These are phyloP conservation scores for Drosophila virilis DNA, from an alignment of 1,140 invertebrate species.

Conservation along the genomic window DNA sequence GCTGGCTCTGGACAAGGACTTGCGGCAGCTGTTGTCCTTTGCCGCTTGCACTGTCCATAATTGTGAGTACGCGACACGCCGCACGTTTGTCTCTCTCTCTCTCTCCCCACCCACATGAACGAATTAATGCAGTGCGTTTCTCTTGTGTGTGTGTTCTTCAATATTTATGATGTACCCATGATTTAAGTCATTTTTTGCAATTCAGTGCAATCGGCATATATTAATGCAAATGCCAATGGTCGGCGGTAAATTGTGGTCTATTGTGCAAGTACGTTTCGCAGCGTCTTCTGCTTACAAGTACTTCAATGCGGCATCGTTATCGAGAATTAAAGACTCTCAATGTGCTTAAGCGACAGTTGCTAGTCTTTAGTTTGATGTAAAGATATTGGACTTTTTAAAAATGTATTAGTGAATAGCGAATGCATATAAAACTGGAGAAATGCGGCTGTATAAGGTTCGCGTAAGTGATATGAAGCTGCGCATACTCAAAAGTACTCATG, in stretches of 20 bases:
- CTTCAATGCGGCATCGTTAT: slow-evolving; percentile 10
- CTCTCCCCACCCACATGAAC: slow-evolving; percentile 1
- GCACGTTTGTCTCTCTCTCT: too few species aligned
- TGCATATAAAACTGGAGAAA: too few species aligned
- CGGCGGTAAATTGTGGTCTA: slow-evolving; percentile 29
- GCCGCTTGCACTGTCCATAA: slow-evolving; percentile 53
- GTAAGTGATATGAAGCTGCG: too few species aligned
- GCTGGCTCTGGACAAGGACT: slow-evolving; percentile 32
- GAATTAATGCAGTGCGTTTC: slow-evolving; percentile 64
- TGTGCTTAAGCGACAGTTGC: background rate
- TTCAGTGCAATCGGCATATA: slow-evolving; percentile 42
- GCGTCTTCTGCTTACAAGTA: slow-evolving; percentile 8
- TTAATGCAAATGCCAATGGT: slow-evolving; percentile 45
- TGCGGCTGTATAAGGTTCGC: too few species aligned
- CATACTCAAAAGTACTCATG: too few species aligned
- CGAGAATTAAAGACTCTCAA: background rate
- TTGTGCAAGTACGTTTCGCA: slow-evolving; percentile 20
- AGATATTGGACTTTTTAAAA: too few species aligned
- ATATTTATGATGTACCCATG: slow-evolving; percentile 53
- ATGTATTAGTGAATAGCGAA: too few species aligned
- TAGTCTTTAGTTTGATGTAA: too few species aligned
- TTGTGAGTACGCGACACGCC: slow-evolving; percentile 36
- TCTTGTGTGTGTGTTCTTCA: slow-evolving; percentile 41
- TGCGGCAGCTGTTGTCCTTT: slow-evolving; percentile 35
- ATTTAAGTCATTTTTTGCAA: slow-evolving; percentile 61